Evolutionary conservation across 2,888 invertebrate species (phyloP).

Genomic region (Mythimna lalbum): DNA sequence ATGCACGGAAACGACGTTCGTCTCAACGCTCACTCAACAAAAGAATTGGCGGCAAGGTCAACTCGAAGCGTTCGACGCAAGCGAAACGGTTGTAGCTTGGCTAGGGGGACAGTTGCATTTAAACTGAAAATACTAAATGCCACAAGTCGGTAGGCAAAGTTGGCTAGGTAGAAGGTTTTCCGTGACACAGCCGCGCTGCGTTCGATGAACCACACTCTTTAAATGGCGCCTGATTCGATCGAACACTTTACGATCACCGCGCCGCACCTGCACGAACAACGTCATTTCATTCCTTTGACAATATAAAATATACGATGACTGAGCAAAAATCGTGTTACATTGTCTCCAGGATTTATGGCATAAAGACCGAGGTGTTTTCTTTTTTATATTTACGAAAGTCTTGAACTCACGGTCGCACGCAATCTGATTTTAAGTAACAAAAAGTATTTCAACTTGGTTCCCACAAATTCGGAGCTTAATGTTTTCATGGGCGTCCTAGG

Average conservation of each 20-base stretch:
- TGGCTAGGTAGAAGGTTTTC: not conserved
- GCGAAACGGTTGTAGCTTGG: too few species aligned
- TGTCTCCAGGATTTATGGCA: slow-evolving; percentile 43
- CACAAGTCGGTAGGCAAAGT: not conserved
- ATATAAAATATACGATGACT: slow-evolving; percentile 52
- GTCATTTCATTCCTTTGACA: slow-evolving; percentile 49
- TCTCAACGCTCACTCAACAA: too few species aligned
- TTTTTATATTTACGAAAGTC: slow-evolving; percentile 27
- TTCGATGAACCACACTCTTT: slow-evolving; percentile 18
- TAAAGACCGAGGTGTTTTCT: slow-evolving; percentile 15
- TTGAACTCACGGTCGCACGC: slow-evolving; percentile 21
- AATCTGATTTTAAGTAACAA: slow-evolving; percentile 49
- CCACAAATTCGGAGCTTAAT: slow-evolving; percentile 47
- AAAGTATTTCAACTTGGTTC: slow-evolving; percentile 28
- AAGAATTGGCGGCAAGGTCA: too few species aligned
- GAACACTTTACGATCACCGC: slow-evolving; percentile 40
- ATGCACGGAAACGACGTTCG: too few species aligned
- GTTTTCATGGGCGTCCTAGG: slow-evolving; percentile 34
- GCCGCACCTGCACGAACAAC: slow-evolving; percentile 39
- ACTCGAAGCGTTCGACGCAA: too few species aligned
- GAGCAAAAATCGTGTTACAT: slow-evolving; percentile 40
- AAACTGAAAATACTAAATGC: not conserved
- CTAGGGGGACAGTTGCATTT: not conserved
- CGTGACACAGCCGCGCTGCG: not conserved
- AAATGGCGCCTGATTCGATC: slow-evolving; percentile 34